These are phyloP conservation scores for Ceyx melanurus DNA, from an alignment of 2,113 vertebrate genomes.

Conservation along the genomic window DNA sequence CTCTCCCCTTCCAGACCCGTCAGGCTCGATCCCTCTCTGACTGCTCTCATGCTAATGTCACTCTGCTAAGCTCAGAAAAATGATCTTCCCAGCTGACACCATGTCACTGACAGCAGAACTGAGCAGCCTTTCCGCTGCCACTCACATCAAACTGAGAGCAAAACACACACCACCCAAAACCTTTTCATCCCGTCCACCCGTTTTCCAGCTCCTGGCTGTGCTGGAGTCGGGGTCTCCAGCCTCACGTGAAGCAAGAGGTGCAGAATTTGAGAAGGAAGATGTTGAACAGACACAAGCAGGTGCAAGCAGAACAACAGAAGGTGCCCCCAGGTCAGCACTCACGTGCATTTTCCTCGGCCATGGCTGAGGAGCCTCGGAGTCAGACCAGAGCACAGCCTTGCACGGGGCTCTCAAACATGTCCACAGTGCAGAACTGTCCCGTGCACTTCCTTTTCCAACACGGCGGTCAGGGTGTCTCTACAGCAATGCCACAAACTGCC, in stretches of 20 bases:
- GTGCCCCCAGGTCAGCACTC: constrained; percentile 41
- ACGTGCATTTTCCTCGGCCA: constrained; percentile 58
- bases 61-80: not conserved
- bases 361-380: constrained; percentile 54
- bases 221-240: not conserved
- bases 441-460: constrained; percentile 47
- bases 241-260: not conserved
- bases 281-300: constrained; percentile 5
- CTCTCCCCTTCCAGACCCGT: not conserved
- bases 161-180: not conserved
- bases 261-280: not conserved
- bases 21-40: not conserved
- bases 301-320: constrained; percentile 3
- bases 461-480: constrained; percentile 31
- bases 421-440: constrained; percentile 38
- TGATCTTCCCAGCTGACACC: not conserved
- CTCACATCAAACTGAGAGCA: not conserved
- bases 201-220: not conserved
- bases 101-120: not conserved
- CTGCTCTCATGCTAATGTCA: not conserved
- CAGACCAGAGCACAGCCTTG: constrained; percentile 50
- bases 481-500: constrained; percentile 62
- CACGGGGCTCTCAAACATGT: constrained; percentile 49
- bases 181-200: not conserved
- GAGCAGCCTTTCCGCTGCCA: not conserved